Base-by-base conservation (phyloP, 1,140 invertebrate genomes). In the Heterodera carotae region DNA sequence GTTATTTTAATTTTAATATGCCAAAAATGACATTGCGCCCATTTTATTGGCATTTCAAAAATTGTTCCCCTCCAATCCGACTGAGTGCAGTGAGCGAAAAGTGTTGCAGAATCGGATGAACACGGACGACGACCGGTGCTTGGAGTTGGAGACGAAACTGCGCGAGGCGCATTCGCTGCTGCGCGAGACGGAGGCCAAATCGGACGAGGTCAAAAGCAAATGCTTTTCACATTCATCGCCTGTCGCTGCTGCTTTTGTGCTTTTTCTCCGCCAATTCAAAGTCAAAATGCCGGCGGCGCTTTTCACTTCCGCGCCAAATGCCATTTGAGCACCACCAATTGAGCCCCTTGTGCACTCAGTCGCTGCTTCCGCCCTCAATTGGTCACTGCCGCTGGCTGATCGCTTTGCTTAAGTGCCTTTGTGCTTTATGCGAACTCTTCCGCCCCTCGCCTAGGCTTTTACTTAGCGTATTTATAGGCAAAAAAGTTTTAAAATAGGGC, bases 41-140 rank as follows among this genome's bases (percentile, higher is more conserved):
- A 43, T 43, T 43, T 12, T 8, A 43, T 43, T 43, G 39, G 39
- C 39, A 43, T 8, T 43, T 43, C 39, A n/a, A 68, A 22, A 72
- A 18, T 72, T 60, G 56, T 6, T 29, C 53, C 39, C 39, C 39
- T 12, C 39, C 39, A 1, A 8, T 43, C 12, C 22, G 31, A 12
- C 29, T 48, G 53, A 5, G 77, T 83, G 60, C 72, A 89, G 89
- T 72, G 84, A 84, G 59, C 79, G 88, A 36, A 87, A 82, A 80
- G 85, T 85, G 39, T 79, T 89, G 59, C 81, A 87, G 67, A 85
- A 84, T 72, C 81, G 86, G 43, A 86, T 79, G 64, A 84, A 85
- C 64, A 60, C 87, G 18, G 88, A 89, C 71, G 88, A 89, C 76
- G 87, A 89, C 68, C 69, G 87, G 18, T 85, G 88, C 36, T 29